These are phyloP conservation scores for Agrilus planipennis DNA, from an alignment of 1,140 invertebrate species.

Conservation along the genomic window DNA sequence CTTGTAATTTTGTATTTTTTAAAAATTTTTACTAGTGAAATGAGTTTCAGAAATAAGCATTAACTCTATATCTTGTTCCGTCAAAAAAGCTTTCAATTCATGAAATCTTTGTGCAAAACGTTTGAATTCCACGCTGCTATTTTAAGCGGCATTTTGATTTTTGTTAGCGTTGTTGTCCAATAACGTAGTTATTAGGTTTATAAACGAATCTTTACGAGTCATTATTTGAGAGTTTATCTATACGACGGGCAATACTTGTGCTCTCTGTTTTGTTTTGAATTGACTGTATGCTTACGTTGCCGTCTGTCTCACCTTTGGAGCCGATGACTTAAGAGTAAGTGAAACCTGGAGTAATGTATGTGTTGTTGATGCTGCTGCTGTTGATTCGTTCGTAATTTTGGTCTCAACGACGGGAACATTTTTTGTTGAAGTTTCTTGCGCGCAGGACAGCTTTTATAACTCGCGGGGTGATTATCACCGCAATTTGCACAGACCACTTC, in stretches of 20 bases:
- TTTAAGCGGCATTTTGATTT: constrained; percentile 9
- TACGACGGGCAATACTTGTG: too few species aligned
- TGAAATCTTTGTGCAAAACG: constrained; percentile 12
- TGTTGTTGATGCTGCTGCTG: neutral
- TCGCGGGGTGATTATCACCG: constrained; percentile 6
- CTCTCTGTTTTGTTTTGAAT: too few species aligned
- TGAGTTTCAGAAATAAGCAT: constrained; percentile 10
- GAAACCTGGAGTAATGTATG: too few species aligned
- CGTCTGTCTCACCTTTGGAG: neutral
- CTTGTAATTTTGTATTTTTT: constrained; percentile 14
- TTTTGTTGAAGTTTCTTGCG: neutral
- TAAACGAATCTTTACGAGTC: too few species aligned
- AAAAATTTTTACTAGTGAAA: constrained; percentile 10
- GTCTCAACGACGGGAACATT: neutral
- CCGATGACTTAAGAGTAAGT: too few species aligned
- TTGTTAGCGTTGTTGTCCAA: constrained; percentile 13
- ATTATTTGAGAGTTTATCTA: too few species aligned
- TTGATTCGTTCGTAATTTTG: constrained; percentile 2
- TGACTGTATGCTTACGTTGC: neutral
- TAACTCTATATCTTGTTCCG: constrained; percentile 15
- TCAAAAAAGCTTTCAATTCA: constrained; percentile 17
- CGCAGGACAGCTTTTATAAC: constrained; percentile 2
- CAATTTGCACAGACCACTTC: constrained; percentile 8
- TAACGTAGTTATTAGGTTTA: too few species aligned
- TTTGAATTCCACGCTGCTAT: constrained; percentile 20